These are phyloP conservation scores for Drosophila merina DNA, from an alignment of 2,888 invertebrate genomes.

Conservation along the genomic window DNA sequence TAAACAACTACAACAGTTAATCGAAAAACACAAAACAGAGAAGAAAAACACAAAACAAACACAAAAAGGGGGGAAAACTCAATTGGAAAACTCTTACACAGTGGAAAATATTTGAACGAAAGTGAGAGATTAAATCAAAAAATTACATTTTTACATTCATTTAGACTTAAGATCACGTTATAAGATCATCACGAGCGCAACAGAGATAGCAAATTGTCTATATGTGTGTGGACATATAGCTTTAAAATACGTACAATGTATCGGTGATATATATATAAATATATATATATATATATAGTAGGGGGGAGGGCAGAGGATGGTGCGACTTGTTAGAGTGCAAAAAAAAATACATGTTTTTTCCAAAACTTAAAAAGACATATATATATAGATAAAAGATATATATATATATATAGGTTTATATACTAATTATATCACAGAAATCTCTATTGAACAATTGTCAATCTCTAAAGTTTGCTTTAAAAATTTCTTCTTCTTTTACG, in stretches of 20 bases:
- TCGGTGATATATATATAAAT: slow-evolving; percentile 22
- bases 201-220: slow-evolving; percentile 69
- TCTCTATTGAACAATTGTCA: slow-evolving; percentile 2
- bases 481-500: neutral
- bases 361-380: neutral
- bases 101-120: slow-evolving; percentile 27
- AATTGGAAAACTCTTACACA: slow-evolving; percentile 9
- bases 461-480: slow-evolving; percentile 2
- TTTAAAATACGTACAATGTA: slow-evolving; percentile 23
- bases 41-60: slow-evolving; percentile 11
- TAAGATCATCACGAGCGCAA: slow-evolving; percentile 78
- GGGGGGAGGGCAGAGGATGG: neutral
- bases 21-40: neutral
- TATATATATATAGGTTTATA: neutral
- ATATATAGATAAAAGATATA: neutral
- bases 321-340: slow-evolving; percentile 11
- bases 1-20: slow-evolving; percentile 68
- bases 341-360: slow-evolving; percentile 1
- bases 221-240: slow-evolving; percentile 29
- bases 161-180: slow-evolving; percentile 76
- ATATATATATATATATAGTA: slow-evolving; percentile 11
- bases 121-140: slow-evolving; percentile 22
- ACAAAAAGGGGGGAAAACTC: slow-evolving; percentile 45
- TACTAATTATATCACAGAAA: slow-evolving; percentile 2
- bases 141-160: slow-evolving; percentile 69